Evolutionary conservation across 2,113 vertebrate genomes (phyloP).

Genomic region (Acrocephalus kingi): DNA sequence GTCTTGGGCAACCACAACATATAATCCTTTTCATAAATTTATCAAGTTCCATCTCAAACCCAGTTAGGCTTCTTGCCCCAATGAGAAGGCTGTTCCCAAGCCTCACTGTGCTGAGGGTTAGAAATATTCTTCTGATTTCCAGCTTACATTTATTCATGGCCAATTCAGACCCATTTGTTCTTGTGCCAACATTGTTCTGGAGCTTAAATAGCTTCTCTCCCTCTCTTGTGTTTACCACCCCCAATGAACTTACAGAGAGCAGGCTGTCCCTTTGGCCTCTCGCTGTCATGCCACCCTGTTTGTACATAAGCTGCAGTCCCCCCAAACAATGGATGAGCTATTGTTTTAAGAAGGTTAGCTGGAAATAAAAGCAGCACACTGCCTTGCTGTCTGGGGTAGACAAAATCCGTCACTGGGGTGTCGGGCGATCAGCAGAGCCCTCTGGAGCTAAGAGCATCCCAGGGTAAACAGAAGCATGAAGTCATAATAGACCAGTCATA

Average conservation of each 20-base stretch:
- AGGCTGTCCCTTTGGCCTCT: constrained; percentile 55
- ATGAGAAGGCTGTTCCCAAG: constrained; percentile 50
- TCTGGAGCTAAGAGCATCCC: neutral
- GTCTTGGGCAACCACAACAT: constrained; percentile 55
- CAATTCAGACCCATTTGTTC: constrained; percentile 60
- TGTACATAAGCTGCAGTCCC: neutral
- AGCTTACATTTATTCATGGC: constrained; percentile 52
- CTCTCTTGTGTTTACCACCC: constrained; percentile 50
- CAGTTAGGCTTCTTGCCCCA: constrained; percentile 37
- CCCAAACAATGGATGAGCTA: neutral
- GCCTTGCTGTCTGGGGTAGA: neutral
- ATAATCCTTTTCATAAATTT: constrained; percentile 60
- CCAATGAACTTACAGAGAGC: constrained; percentile 39
- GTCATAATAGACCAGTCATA: neutral
- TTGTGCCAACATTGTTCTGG: constrained; percentile 69
- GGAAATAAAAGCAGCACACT: neutral
- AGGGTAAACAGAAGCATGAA: constrained; percentile 32
- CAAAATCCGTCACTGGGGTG: neutral
- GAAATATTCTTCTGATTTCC: constrained; percentile 66
- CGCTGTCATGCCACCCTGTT: neutral
- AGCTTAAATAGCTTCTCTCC: constrained; percentile 53
- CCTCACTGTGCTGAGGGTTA: constrained; percentile 44
- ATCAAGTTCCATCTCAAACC: constrained; percentile 53
- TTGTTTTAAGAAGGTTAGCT: constrained; percentile 2
- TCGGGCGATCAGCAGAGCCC: accelerated